phyloP scores from a whole-genome alignment of 2,113 vertebrate species.

The Sylvilagus bachmani region DNA sequence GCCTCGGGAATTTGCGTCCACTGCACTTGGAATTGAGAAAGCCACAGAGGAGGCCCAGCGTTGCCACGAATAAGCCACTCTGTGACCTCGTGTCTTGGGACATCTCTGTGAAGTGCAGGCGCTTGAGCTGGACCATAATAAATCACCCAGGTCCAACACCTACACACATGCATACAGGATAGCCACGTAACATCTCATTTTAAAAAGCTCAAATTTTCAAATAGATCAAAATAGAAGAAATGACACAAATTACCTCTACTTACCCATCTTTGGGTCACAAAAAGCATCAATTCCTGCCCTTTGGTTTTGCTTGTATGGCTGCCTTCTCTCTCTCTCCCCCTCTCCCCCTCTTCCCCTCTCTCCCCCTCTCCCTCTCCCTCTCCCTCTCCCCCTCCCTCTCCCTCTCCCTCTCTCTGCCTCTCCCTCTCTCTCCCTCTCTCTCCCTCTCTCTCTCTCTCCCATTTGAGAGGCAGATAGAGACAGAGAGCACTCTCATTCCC shows the following conservation, averaged over 20 bases:
- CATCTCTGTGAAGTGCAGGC: neutral
- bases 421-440: too few relatives aligned
- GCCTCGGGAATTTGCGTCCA: fast-evolving
- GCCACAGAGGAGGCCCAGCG: neutral
- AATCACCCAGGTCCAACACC: neutral
- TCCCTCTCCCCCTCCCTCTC: too few relatives aligned
- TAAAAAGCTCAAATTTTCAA: neutral
- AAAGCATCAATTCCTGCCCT: neutral
- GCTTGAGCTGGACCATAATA: neutral
- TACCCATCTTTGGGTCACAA: neutral
- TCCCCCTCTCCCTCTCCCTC: too few relatives aligned
- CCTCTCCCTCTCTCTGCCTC: too few relatives aligned
- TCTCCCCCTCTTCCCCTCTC: too few relatives aligned
- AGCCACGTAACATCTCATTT: neutral
- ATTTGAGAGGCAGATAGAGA: too few relatives aligned
- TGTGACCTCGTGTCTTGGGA: neutral
- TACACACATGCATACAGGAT: neutral
- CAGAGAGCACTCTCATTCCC: too few relatives aligned
- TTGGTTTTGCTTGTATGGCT: neutral
- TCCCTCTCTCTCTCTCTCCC: too few relatives aligned
- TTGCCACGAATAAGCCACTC: neutral
- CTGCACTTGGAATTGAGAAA: neutral
- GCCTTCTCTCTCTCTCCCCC: neutral
- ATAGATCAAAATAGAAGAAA: neutral
- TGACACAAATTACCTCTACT: neutral